Base-by-base conservation (phyloP, 53 echinoderm and acorn worm species). In the Antedon mediterranea region DNA sequence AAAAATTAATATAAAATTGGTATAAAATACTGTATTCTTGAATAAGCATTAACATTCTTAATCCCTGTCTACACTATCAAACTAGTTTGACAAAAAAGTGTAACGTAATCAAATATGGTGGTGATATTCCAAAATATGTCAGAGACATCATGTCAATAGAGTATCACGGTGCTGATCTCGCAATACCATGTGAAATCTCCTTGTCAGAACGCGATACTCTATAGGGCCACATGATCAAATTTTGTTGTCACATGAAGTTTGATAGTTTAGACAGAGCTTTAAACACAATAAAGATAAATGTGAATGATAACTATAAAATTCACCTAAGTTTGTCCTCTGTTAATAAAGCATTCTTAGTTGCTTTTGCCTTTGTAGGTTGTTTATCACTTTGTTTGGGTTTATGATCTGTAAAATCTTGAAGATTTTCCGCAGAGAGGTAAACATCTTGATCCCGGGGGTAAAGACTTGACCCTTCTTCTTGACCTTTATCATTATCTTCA, bases 271-370 rank as follows among this genome's bases (percentile, higher is more conserved):
- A n/a, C n/a, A n/a, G 11, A 4, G 11, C 4, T 37, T 6, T 37
- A 6, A 37, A 26, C 0, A 31, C 18, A 31, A 29, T 29, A n/a
- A 77, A 14, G 29, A 42, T 42, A 33, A 42, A 34, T n/a, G 3
- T 34, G 33, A 33, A 33, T 42, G 37, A 37, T 6, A 11, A 37
- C 4, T 6, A 37, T 4, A 29, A 31, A 23, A 33, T 85, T 78
- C 78, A 94, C 95, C 82, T 91, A 41, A 94, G 87, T 79, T 94
- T 94, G 31, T 94, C 90, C 80, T 91, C 94, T 0, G 94, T 94
- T 0, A 94, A 88, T 77, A 89, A 76, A 34, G 91, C 87, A 75
- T 94, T 91, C 7, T 74, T 43, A 41, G 83, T 76, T 11, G 57
- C 79, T 11, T 72, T 32, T n/a, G n/a, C n/a, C 76, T 89, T 89